Conservation (phyloP, 2,113 vertebrate genomes). For the Anhinga anhinga region DNA sequence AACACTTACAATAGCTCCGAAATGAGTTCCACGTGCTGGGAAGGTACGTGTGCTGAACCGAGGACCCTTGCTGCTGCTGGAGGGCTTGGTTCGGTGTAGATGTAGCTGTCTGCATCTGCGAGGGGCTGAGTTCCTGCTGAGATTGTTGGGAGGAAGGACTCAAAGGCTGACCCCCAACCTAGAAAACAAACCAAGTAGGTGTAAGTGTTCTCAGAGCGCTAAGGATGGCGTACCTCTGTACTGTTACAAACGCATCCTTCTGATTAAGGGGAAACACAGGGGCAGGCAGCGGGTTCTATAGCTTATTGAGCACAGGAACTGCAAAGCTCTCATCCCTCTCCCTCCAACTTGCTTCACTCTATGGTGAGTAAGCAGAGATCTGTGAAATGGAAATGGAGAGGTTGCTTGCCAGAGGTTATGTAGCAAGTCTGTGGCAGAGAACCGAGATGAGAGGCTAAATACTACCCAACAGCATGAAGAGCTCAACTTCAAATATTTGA, state of each 20-base stretch:
- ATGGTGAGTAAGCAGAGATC: background rate
- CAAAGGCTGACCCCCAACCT: constrained; percentile 86
- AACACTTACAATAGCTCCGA: constrained; percentile 89
- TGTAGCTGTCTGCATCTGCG: constrained; percentile 80
- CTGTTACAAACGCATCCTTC: background rate
- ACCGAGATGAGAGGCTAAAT: background rate
- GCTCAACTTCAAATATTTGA: background rate
- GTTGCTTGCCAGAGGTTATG: background rate
- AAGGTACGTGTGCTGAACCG: constrained; percentile 91
- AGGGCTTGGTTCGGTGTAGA: constrained; percentile 79
- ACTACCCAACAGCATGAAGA: background rate
- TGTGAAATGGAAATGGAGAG: background rate
- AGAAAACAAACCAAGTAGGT: background rate
- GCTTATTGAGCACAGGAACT: rapidly evolving
- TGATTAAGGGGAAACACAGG: background rate
- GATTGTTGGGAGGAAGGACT: constrained; percentile 89
- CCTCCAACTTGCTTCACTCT: background rate
- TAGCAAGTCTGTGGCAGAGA: background rate
- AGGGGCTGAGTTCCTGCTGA: constrained; percentile 86
- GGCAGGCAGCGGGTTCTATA: rapidly evolving
- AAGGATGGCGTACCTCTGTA: background rate
- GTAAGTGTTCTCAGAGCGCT: background rate
- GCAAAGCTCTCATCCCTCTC: background rate
- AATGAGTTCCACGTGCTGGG: constrained; percentile 93
- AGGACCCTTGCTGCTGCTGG: constrained; percentile 79